Evolutionary conservation across 2,113 vertebrate species (phyloP).

Genomic region (Phylloscopus trochiloides): DNA sequence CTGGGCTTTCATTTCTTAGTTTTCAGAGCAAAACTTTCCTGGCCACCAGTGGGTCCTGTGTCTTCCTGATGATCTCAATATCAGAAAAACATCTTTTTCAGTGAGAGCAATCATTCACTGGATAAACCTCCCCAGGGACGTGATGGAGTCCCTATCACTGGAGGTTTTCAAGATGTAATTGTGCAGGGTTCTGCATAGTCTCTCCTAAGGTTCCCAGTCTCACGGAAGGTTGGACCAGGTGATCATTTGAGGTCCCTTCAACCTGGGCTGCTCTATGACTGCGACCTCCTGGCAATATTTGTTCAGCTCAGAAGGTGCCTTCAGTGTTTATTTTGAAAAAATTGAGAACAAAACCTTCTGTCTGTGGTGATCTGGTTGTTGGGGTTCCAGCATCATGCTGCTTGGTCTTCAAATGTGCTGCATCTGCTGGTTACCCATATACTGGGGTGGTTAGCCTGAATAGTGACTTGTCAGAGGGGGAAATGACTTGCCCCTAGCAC

Average conservation of each 20-base stretch:
- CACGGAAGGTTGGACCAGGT: background rate
- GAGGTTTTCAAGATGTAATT: background rate
- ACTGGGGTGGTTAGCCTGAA: rapidly evolving
- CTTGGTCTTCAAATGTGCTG: background rate
- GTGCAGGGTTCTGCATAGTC: background rate
- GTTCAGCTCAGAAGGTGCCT: background rate
- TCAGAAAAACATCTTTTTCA: background rate
- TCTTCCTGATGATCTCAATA: background rate
- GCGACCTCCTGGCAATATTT: background rate
- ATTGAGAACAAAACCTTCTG: background rate
- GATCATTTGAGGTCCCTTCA: background rate
- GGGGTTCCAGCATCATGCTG: background rate
- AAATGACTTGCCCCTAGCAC: background rate
- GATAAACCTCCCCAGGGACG: background rate
- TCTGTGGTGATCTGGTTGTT: background rate
- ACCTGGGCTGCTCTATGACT: background rate
- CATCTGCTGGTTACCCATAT: background rate
- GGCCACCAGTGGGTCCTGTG: background rate
- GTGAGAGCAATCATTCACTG: background rate
- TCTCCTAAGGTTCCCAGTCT: background rate
- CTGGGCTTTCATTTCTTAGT: background rate
- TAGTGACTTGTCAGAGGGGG: rapidly evolving
- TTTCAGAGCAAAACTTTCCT: background rate
- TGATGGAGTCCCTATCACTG: rapidly evolving
- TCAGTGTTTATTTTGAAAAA: background rate